A percentile compares a stretch with the other conserved stretches of the same genome.
phyloP scores from a whole-genome alignment of 2,888 invertebrate genomes.

The Allacma fusca region DNA sequence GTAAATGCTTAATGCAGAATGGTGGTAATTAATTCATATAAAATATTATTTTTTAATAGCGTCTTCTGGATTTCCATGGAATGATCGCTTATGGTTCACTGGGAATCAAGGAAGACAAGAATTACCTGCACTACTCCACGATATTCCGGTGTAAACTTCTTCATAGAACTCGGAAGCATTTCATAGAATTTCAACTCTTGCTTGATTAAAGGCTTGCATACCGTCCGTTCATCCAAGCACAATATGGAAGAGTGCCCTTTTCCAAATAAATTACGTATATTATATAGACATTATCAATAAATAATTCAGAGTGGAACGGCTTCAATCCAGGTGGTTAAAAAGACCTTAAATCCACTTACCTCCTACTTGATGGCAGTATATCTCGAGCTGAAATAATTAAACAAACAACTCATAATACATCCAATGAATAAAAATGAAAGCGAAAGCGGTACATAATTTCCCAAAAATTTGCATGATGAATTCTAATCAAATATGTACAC shows the following conservation, averaged over 20 bases:
- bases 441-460: constrained; percentile 62
- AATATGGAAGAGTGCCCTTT: constrained; percentile 67
- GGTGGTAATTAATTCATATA: no score
- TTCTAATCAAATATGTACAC: no score
- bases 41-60: no score
- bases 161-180: constrained; percentile 67
- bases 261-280: neutral
- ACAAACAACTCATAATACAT: neutral
- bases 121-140: constrained; percentile 66
- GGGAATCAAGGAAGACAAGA: no score
- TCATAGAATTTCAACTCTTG: constrained; percentile 69
- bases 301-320: neutral
- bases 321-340: neutral
- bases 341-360: constrained; percentile 56
- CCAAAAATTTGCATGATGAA: constrained; percentile 57
- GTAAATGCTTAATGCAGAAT: no score
- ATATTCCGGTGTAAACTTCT: constrained; percentile 68
- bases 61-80: no score
- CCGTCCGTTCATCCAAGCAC: constrained; percentile 67
- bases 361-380: constrained; percentile 69
- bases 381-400: constrained; percentile 65
- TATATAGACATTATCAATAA: neutral
- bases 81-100: no score
- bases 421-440: no score
- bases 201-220: constrained; percentile 69